Evolutionary conservation across 2,888 invertebrate species (phyloP), one percentile per base, ranked within the genome.

Genomic region (Agrotis ipsilon): DNA sequence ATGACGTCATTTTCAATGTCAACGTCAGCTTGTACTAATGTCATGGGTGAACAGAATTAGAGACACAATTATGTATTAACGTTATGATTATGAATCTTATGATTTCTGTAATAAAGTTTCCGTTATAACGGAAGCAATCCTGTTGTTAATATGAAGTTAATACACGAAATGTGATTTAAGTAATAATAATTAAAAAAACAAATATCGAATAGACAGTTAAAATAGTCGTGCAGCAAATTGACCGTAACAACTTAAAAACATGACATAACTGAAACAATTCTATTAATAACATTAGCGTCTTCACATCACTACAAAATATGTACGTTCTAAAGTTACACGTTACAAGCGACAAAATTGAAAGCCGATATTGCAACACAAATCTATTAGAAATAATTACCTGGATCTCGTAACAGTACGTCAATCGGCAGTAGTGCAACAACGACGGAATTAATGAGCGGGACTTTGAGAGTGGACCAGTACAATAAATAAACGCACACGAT

Each of bases 401-500:
- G 68, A 60, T 80, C 77, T 80, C 69, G 82, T 84, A 78, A 77
- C 74, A 69, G 71, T 66, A 46, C 75, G 62, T 75, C 77, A 78
- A 80, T 82, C 84, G 76, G 82, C 75, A 80, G 70, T 78, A 84
- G 77, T 80, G 80, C 79, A 79, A 78, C 80, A 79, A 78, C 81
- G 84, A 83, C 82, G 80, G 83, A 83, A 82, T 87, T 83, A 87
- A 86, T 86, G 84, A 83, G 78, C 78, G 84, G 81, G 83, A 85
- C 87, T 84, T 81, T 72, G 73, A 80, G 81, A 82, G 85, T 82
- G 63, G 68, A 73, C 81, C 82, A 83, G 67, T 83, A 88, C 87
- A 89, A 89, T 87, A 90, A 90, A 89, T 86, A 90, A 87, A 92
- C 91, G 92, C 92, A 92, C 93, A 92, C 92, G 92, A 92, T 86